These are phyloP conservation scores for Drosophila algonquin DNA, from an alignment of 2,888 invertebrate genomes.

Conservation along the genomic window DNA sequence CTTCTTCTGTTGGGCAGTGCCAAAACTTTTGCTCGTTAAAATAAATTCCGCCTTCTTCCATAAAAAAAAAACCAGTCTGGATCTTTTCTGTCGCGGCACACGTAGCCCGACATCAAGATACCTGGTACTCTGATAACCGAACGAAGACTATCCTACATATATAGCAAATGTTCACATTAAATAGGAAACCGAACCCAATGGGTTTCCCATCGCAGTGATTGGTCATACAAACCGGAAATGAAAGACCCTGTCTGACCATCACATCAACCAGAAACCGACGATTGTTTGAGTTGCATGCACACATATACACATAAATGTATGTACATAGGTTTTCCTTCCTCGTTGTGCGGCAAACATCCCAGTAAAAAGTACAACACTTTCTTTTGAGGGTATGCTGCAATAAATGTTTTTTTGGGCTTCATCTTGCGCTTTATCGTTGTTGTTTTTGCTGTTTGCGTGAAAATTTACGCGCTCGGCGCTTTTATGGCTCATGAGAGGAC, in stretches of 20 bases:
- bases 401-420: conserved; percentile 1
- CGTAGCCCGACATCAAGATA: background rate
- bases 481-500: conserved; percentile 56
- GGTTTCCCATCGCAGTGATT: too few relatives aligned
- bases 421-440: conserved; percentile 12
- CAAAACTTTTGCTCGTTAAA: conserved; percentile 73
- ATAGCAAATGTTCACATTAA: too few relatives aligned
- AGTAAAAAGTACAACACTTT: too few relatives aligned
- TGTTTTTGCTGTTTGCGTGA: conserved; percentile 36
- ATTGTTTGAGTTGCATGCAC: too few relatives aligned
- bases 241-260: too few relatives aligned
- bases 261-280: too few relatives aligned
- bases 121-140: background rate
- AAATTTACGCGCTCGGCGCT: conserved; percentile 66
- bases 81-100: background rate
- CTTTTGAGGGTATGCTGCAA: background rate
- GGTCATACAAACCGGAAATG: too few relatives aligned
- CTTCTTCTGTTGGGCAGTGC: conserved; percentile 29
- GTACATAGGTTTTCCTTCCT: too few relatives aligned
- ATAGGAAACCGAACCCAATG: too few relatives aligned
- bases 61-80: conserved; percentile 13
- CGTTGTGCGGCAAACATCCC: too few relatives aligned
- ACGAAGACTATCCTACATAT: too few relatives aligned
- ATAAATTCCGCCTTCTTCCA: conserved; percentile 56
- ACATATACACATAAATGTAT: too few relatives aligned